Evolutionary conservation across 2,797 vertebrate species (phyloP), one percentile per base, ranked within the genome.

Genomic region (Bradypus variegatus): DNA sequence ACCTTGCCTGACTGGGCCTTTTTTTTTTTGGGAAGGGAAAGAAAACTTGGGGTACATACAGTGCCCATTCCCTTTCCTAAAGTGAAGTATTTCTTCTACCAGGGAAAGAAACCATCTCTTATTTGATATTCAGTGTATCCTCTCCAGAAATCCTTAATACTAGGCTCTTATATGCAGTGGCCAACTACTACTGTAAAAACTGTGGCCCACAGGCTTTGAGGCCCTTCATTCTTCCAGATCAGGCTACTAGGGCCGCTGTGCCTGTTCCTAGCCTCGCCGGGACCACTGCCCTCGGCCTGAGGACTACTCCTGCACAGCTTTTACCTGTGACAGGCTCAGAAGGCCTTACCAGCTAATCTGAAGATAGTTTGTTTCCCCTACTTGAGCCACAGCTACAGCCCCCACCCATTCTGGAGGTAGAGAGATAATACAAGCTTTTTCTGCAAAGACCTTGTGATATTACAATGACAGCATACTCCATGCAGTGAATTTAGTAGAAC

Each of bases 201-300:
- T 60, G 92, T 89, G 94, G 95, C 87, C 95, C 93, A 95, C 82
- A 45, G 96, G 90, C 94, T 95, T 91, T 89, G 90, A 96, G 96
- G 92, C 88, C 93, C 93, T 93, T 95, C 69, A 88, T 67, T 93
- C 94, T 90, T 94, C 93, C 93, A 95, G 93, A 92, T 88, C 93
- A 96, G 95, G 96, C 90, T 94, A 93, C 95, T 88, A 69, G 65
- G 92, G 95, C 10, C 93, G 93, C 48, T 94, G 92, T 93, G 72
- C 58, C 93, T 53, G 67, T n/a, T 45, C 87, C 2, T 53, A 64
- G 53, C 48, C 50, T 69, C 29, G 84, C 10, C 12, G 27, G 41
- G 82, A 27, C 70, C 27, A 50, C 2, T 11, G 48, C 18, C 45
- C 73, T 50, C 45, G 31, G 76, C 58, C 27, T 33, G 7, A 60